Base-by-base conservation (phyloP, 2,797 vertebrate genomes). In the Capromys pilorides region DNA sequence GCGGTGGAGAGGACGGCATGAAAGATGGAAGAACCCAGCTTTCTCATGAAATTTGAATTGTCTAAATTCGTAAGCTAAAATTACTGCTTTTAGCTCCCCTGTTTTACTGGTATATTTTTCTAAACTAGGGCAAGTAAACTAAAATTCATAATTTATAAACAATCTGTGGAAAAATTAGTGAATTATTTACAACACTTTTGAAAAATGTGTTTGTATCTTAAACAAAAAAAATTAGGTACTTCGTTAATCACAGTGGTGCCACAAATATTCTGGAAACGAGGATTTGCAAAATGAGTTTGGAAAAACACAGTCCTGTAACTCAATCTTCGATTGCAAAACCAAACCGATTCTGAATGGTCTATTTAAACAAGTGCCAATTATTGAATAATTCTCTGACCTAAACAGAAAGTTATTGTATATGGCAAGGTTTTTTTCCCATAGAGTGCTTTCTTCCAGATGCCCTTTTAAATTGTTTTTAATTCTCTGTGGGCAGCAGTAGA, bases 331-430 rank as follows among this genome's bases (percentile, higher is more conserved):
- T 95, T 97, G 97, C 97, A 98, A 98, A 98, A 98, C 96, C 97
- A 98, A 98, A 97, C 98, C 94, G 97, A 98, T 98, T 97, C 97
- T 97, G 98, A 98, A 98, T 93, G 97, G 98, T 98, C 98, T 98
- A 98, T 99, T 99, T 99, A 99, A 99, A 99, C 99, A 98, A 99
- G 98, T 99, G 98, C 98, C 98, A 98, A 98, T 99, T 99, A 98
- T 98, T 99, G 99, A 98, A 99, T 99, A 99, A 99, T 99, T 98
- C 97, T 98, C 97, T 98, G 98, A 98, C 98, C 98, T 98, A 98
- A 98, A 98, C 98, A 98, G 97, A 98, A 98, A 98, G 97, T 98
- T 98, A 98, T 98, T 98, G 98, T 98, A 98, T 98, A 98, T 98
- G 97, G 98, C 98, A 98, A 98, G 97, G 92, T 94, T 97, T 98